Percentiles rank a stretch among this genome's conserved stretches.
Conservation (phyloP, 2,888 invertebrate genomes). For the Thymelicus sylvestris region DNA sequence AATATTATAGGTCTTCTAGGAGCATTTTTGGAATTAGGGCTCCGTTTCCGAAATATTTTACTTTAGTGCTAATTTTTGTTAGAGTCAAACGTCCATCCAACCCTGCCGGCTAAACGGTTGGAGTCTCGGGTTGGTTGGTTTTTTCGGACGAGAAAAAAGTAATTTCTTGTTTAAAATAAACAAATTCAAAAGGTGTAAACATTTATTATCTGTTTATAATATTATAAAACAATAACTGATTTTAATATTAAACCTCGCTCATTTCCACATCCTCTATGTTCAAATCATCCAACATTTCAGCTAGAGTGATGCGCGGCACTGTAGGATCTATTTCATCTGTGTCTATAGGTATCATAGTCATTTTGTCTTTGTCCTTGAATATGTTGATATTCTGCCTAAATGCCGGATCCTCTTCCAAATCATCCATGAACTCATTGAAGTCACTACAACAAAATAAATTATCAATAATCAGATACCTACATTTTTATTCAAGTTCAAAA, state of each 20-base stretch:
- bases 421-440: conserved; percentile 97
- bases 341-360: conserved; percentile 83
- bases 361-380: conserved; percentile 86
- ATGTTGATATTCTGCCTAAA: conserved; percentile 97
- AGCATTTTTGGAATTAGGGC: too few relatives aligned
- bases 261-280: conserved; percentile 92
- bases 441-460: conserved; percentile 85
- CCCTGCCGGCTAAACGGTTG: too few relatives aligned
- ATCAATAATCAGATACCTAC: neutral
- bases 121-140: too few relatives aligned
- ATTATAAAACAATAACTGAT: neutral
- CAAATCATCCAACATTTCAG: conserved; percentile 97
- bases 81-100: too few relatives aligned
- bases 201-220: conserved; percentile 15
- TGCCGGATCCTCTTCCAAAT: conserved; percentile 97
- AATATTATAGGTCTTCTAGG: too few relatives aligned
- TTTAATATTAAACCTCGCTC: conserved; percentile 77
- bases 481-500: too few relatives aligned
- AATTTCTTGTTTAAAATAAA: neutral
- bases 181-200: conserved; percentile 11
- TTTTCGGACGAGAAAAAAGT: neutral
- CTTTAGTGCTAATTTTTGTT: too few relatives aligned
- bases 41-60: too few relatives aligned
- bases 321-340: conserved; percentile 86
- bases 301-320: conserved; percentile 91